These are phyloP conservation scores for Ethmia dodecea DNA, from an alignment of 2,888 invertebrate genomes.

Conservation along the genomic window DNA sequence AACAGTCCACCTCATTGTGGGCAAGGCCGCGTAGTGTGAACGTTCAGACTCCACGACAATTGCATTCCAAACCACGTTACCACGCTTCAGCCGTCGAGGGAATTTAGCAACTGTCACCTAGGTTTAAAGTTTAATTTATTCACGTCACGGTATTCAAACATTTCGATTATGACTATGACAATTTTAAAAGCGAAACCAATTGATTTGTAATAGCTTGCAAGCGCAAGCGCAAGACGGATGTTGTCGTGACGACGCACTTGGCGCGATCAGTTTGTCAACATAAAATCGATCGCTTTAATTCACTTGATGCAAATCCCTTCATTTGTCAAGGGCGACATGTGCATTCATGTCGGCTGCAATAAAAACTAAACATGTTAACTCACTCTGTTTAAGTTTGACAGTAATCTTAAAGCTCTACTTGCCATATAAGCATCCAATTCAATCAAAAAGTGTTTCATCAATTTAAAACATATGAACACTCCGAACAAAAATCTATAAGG, in stretches of 20 bases:
- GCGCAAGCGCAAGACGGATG: constrained; percentile 50
- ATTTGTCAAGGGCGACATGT: background rate
- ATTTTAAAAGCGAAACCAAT: constrained; percentile 67
- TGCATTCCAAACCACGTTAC: constrained; percentile 57
- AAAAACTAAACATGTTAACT: too few species aligned
- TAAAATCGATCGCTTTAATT: background rate
- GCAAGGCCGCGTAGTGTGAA: constrained; percentile 61
- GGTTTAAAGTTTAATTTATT: constrained; percentile 46
- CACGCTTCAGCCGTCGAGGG: constrained; percentile 24
- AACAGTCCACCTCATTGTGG: constrained; percentile 48
- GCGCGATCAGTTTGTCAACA: constrained; percentile 24
- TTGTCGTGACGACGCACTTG: constrained; percentile 68
- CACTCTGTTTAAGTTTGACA: too few species aligned
- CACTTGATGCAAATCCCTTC: constrained; percentile 9
- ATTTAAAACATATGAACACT: background rate
- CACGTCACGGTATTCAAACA: constrained; percentile 29
- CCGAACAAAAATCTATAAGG: background rate
- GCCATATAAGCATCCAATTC: too few species aligned
- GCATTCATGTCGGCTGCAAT: too few species aligned
- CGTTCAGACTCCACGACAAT: constrained; percentile 55
- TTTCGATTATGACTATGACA: constrained; percentile 44
- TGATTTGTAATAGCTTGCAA: constrained; percentile 50
- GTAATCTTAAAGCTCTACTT: too few species aligned
- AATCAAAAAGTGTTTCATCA: too few species aligned
- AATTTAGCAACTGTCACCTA: constrained; percentile 49